Evolutionary conservation across 2,888 invertebrate species (phyloP), one percentile per base, ranked within the genome.

Genomic region (Heliconius cydno): DNA sequence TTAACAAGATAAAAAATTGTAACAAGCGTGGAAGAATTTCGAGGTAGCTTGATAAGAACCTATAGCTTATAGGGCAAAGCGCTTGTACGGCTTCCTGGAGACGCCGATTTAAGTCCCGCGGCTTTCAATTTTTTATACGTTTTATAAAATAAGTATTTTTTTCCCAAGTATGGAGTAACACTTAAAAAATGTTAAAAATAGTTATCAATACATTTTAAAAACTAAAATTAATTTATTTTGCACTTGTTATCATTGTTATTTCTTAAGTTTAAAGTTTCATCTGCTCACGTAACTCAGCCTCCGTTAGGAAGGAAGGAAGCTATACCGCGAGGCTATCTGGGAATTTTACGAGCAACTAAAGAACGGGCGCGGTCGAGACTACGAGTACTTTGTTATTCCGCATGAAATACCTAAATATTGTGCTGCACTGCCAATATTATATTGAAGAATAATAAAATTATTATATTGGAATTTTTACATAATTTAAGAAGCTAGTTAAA

Each of bases 281-380:
- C 34, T 73, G 34, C 15, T 73, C 73, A 25, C 25, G 60, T 60
- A 73, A 73, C 7, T 73, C 73, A 60, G 73, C 60, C 60, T 60
- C 73, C 34, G 38, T 5, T 15, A 73, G 73, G 60, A 73, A 73
- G 73, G 73, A 73, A 73, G 73, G 60, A 73, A 60, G 38, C 60
- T 73, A n/a, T 60, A 73, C 34, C 57, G 73, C 28, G 34, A 73
- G 73, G 60, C 25, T 73, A 73, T 60, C 60, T 73, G 3, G n/a
- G 13, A 73, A 73, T 73, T 73, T 73, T 73, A 73, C 72, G 73
- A 60, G 60, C 73, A 38, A 73, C 38, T 73, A 73, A 57, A 73
- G 73, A 34, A 57, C 34, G 73, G 73, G 60, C 60, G 73, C 34
- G 57, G 15, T 34, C n/a, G 60, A 25, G 38, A 28, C 73, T 73